These are phyloP conservation scores for Furcula furcula DNA, from an alignment of 2,888 invertebrate genomes.

Conservation along the genomic window DNA sequence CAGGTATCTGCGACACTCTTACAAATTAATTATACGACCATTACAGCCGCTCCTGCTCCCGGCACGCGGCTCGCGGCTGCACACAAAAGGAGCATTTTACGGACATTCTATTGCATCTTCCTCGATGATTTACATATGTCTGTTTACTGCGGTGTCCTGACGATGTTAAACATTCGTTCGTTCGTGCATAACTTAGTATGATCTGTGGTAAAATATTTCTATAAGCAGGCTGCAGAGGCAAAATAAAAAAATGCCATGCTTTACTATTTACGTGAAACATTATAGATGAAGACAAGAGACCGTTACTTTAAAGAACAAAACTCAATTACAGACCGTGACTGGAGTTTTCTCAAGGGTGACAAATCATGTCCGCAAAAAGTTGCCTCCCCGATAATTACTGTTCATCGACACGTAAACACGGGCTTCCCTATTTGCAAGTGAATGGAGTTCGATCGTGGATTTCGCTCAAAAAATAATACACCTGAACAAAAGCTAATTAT, in stretches of 20 bases:
- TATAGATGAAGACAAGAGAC: neutral
- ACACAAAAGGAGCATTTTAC: constrained; percentile 39
- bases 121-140: constrained; percentile 47
- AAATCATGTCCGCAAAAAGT: constrained; percentile 41
- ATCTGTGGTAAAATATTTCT: no score
- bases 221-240: no score
- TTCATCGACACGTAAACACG: constrained; percentile 64
- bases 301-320: constrained; percentile 14
- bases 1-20: constrained; percentile 53
- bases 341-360: constrained; percentile 47
- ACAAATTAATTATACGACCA: constrained; percentile 68
- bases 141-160: constrained; percentile 16
- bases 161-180: constrained; percentile 2
- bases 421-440: constrained; percentile 62
- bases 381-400: constrained; percentile 59
- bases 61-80: constrained; percentile 60
- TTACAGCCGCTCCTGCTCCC: constrained; percentile 31
- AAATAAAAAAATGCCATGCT: no score
- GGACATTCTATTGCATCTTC: constrained; percentile 38
- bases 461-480: constrained; percentile 60
- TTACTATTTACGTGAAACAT: no score
- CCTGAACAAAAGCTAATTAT: constrained; percentile 76
- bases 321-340: constrained; percentile 68
- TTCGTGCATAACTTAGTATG: no score
- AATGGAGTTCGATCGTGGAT: constrained; percentile 46